Conservation (phyloP, 2,797 vertebrate species). For the Tokudaia tokunoshimensis region DNA sequence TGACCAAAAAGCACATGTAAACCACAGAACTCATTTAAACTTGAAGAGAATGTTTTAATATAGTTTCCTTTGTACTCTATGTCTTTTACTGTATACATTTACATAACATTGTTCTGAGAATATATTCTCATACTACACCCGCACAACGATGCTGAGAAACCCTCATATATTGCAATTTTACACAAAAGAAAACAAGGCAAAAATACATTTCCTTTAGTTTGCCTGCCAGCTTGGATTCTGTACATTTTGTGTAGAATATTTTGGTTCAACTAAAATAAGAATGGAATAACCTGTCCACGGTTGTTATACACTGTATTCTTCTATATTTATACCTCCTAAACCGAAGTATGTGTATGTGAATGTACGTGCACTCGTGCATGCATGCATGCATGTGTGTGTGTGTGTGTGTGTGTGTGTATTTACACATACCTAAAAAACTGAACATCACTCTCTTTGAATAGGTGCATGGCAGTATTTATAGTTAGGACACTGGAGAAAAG, state of each 20-base stretch:
- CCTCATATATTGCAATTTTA: background rate
- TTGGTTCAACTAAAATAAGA: conserved; percentile 41
- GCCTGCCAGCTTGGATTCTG: background rate
- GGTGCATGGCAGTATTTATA: background rate
- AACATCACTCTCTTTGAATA: background rate
- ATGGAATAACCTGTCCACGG: background rate
- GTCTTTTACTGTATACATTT: background rate
- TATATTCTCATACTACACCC: background rate
- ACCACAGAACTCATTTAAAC: background rate
- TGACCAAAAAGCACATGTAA: background rate
- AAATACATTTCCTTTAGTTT: conserved; percentile 37
- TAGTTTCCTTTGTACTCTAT: background rate
- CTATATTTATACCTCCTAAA: background rate
- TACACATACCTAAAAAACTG: background rate
- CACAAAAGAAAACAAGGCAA: conserved; percentile 47
- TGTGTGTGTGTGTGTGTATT: background rate
- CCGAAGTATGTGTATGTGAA: background rate
- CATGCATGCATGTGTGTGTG: background rate
- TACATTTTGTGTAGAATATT: conserved; percentile 2
- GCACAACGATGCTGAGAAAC: background rate
- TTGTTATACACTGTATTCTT: background rate
- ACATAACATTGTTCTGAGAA: conserved; percentile 35
- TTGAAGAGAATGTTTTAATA: conserved; percentile 39
- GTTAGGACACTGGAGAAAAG: background rate
- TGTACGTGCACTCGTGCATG: background rate